Percentiles rank a stretch among this genome's conserved stretches.
Conservation (phyloP, 2,888 invertebrate species). For the Oligia strigilis region DNA sequence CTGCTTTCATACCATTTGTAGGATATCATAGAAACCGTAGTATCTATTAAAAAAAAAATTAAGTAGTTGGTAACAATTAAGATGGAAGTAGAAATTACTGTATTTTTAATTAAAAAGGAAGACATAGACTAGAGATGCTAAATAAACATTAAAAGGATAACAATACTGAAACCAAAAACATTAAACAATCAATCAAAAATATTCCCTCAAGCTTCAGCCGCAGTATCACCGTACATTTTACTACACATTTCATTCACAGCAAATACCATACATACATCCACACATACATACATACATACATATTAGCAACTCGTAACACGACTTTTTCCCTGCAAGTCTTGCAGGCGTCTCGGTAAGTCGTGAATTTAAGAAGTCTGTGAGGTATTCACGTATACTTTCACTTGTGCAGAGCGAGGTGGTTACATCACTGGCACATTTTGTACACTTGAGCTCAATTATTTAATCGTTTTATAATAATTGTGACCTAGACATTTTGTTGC, state of each 20-base stretch:
- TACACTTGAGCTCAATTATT: slow-evolving; percentile 79
- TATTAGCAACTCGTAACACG: slow-evolving; percentile 54
- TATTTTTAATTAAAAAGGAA: not conserved
- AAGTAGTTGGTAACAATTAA: not conserved
- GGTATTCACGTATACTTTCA: slow-evolving; percentile 75
- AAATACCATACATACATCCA: slow-evolving; percentile 32
- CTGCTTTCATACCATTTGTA: not conserved
- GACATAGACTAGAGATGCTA: not conserved
- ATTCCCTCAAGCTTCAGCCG: not conserved
- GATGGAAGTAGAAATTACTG: not conserved
- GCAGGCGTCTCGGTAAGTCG: slow-evolving; percentile 48
- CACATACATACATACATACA: slow-evolving; percentile 27
- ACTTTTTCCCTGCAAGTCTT: slow-evolving; percentile 62
- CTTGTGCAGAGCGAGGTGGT: slow-evolving; percentile 69
- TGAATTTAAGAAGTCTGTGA: slow-evolving; percentile 61
- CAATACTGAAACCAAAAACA: slow-evolving; percentile 20
- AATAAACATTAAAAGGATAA: not conserved
- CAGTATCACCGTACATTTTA: slow-evolving; percentile 15
- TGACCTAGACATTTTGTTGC: slow-evolving; percentile 77
- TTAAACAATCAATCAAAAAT: not conserved
- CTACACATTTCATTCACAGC: slow-evolving; percentile 56
- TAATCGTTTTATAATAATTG: slow-evolving; percentile 82
- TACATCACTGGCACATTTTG: slow-evolving; percentile 76
- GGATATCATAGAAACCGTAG: too few relatives aligned
- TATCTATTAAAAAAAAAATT: not conserved